Evolutionary conservation across 2,888 invertebrate genomes (phyloP).

Genomic region (Caenorhabditis macrosperma): DNA sequence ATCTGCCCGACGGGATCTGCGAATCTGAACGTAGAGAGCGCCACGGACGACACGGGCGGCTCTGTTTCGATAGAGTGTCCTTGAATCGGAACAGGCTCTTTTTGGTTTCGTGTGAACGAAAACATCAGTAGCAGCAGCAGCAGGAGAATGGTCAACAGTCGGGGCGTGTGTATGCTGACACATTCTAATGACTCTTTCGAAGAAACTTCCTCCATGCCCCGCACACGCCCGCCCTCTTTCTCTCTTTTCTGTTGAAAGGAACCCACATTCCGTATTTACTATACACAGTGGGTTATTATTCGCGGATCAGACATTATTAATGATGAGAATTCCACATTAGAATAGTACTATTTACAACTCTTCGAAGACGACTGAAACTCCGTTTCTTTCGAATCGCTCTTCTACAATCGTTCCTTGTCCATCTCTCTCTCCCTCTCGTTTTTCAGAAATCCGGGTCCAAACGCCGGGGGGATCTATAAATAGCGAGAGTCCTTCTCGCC

Average conservation of each 20-base stretch:
- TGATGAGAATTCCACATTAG: background rate
- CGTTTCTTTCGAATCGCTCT: too few relatives aligned
- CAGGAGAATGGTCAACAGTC: too few relatives aligned
- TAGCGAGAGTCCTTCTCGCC: slow-evolving; percentile 2
- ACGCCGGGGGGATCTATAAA: slow-evolving; percentile 13
- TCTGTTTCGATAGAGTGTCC: background rate
- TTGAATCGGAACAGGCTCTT: too few relatives aligned
- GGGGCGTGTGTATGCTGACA: background rate
- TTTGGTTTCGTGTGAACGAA: too few relatives aligned
- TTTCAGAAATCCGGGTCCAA: slow-evolving; percentile 15
- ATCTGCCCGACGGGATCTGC: background rate
- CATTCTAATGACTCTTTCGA: background rate
- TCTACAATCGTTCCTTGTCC: background rate
- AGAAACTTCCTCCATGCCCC: background rate
- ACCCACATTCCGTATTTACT: too few relatives aligned
- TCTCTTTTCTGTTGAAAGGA: background rate
- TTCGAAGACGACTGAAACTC: too few relatives aligned
- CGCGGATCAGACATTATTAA: background rate
- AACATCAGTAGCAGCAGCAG: too few relatives aligned
- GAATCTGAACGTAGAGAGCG: background rate
- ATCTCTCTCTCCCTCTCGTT: background rate
- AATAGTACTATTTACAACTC: background rate
- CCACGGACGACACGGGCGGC: too few relatives aligned
- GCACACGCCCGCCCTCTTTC: too few relatives aligned
- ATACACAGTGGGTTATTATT: too few relatives aligned